Evolutionary conservation across 2,797 vertebrate genomes (phyloP).

Genomic region (Phoebastria nigripes): DNA sequence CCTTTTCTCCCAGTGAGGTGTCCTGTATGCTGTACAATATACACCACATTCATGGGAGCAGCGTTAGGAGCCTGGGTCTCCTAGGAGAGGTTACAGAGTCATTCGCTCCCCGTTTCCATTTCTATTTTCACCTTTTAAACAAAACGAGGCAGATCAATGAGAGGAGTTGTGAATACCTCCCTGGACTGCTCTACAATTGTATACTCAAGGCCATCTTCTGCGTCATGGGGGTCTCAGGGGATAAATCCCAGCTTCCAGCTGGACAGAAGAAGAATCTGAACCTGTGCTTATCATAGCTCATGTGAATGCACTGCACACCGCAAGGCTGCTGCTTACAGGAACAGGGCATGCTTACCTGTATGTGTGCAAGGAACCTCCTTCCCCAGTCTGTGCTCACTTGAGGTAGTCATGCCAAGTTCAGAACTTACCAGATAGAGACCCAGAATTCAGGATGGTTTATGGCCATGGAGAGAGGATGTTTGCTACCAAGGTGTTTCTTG

Average conservation of each 20-base stretch:
- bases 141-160: accelerated
- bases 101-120: background rate
- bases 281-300: accelerated
- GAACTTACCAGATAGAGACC: background rate
- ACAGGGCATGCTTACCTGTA: background rate
- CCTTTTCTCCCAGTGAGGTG: background rate
- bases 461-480: background rate
- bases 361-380: background rate
- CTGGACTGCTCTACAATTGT: background rate
- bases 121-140: background rate
- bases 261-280: background rate
- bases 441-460: background rate
- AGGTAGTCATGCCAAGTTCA: background rate
- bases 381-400: accelerated
- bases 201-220: background rate
- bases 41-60: background rate
- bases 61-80: background rate
- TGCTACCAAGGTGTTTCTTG: background rate
- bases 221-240: background rate
- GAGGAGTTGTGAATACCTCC: background rate
- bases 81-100: background rate
- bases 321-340: background rate
- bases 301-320: background rate
- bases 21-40: background rate
- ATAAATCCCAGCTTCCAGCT: background rate